phyloP scores from a whole-genome alignment of 2,888 invertebrate genomes.

The Lutraria lutraria region DNA sequence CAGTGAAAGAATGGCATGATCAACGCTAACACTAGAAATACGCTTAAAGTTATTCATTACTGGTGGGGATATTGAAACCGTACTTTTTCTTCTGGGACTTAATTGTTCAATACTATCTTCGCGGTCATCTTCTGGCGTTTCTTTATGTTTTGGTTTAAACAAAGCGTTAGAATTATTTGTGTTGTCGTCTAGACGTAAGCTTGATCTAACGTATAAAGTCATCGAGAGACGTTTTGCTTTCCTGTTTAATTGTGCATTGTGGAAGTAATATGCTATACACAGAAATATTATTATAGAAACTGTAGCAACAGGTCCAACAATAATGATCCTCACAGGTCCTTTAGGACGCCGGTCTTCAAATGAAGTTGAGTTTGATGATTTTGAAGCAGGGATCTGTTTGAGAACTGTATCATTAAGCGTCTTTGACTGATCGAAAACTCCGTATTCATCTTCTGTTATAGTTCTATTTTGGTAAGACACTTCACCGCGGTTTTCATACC shows the following conservation, averaged over 20 bases:
- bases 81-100: background rate
- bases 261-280: constrained; percentile 40
- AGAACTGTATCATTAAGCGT: background rate
- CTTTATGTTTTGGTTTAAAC: background rate
- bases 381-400: background rate
- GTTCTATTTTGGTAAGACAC: background rate
- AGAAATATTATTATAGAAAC: constrained; percentile 78
- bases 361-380: background rate
- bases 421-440: background rate
- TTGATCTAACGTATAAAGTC: constrained; percentile 33
- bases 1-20: background rate
- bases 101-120: background rate
- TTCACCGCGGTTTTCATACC: background rate
- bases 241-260: constrained; percentile 78
- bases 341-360: constrained; percentile 44
- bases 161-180: background rate
- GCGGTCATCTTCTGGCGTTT: background rate
- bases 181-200: background rate
- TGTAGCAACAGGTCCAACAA: constrained; percentile 78
- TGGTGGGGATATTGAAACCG: background rate
- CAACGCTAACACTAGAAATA: constrained; percentile 25
- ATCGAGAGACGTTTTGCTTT: constrained; percentile 73
- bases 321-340: constrained; percentile 77
- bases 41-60: background rate
- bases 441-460: background rate